These are phyloP conservation scores for Choristoneura fumiferana DNA, from an alignment of 1,140 invertebrate genomes.

Conservation along the genomic window DNA sequence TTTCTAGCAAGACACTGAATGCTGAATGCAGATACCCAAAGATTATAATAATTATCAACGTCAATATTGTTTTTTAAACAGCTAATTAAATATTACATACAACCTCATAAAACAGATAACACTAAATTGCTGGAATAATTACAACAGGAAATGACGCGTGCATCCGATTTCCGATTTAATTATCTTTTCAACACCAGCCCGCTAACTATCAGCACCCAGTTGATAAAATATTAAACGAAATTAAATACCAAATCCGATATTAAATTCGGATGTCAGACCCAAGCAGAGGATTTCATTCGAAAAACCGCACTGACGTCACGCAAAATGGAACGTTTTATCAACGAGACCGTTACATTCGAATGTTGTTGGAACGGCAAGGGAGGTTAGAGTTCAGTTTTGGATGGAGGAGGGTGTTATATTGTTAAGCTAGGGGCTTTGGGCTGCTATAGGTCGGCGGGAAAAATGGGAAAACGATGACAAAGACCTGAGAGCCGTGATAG, in stretches of 20 bases:
- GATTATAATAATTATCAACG: too few relatives aligned
- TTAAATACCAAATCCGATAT: constrained; percentile 56
- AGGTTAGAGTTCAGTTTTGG: constrained; percentile 27
- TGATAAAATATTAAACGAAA: constrained; percentile 40
- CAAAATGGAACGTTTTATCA: constrained; percentile 22
- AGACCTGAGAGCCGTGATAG: constrained; percentile 72
- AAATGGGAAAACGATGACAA: constrained; percentile 72
- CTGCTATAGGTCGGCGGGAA: constrained; percentile 51
- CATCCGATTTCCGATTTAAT: constrained; percentile 17
- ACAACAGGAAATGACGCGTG: constrained; percentile 1
- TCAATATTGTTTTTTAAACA: too few relatives aligned
- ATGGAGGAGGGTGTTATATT: constrained; percentile 29
- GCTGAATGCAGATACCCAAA: too few relatives aligned
- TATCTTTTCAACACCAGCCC: constrained; percentile 18
- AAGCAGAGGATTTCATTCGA: constrained; percentile 65
- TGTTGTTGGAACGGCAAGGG: too few relatives aligned
- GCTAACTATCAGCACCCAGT: constrained; percentile 21
- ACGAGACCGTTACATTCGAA: too few relatives aligned
- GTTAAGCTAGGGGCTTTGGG: constrained; percentile 23
- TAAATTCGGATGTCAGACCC: constrained; percentile 59
- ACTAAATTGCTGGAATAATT: constrained; percentile 5
- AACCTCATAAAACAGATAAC: background rate
- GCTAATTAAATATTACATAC: background rate
- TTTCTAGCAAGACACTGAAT: too few relatives aligned
- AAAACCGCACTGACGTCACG: constrained; percentile 61